Evolutionary conservation across 2,797 vertebrate genomes (phyloP).

Genomic region (Odontamblyopus lacepedii): DNA sequence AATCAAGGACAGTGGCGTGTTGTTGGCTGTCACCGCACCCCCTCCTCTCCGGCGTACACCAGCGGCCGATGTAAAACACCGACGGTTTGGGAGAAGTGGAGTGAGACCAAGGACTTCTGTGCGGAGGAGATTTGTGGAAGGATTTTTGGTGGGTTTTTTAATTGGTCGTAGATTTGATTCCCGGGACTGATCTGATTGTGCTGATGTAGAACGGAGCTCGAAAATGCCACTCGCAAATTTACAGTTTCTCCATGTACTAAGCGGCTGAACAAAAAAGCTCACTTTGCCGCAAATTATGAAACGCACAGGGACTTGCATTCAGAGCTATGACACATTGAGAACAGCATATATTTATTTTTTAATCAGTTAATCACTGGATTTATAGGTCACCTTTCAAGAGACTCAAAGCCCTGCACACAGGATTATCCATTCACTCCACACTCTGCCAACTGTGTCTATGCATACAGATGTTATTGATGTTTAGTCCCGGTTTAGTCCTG

Average conservation of each 20-base stretch:
- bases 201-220: slow-evolving; percentile 11
- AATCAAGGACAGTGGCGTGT: slow-evolving; percentile 23
- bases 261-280: background rate
- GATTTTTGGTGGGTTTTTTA: slow-evolving; percentile 10
- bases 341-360: too few relatives aligned
- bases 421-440: too few relatives aligned
- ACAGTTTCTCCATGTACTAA: background rate
- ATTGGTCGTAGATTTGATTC: slow-evolving; percentile 20
- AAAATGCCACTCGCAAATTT: background rate
- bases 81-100: background rate
- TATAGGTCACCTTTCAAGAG: too few relatives aligned
- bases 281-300: too few relatives aligned
- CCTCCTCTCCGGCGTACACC: slow-evolving; percentile 14
- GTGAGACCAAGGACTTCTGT: background rate
- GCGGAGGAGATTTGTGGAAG: background rate
- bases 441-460: too few relatives aligned
- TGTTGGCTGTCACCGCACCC: slow-evolving; percentile 29
- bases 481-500: too few relatives aligned
- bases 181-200: slow-evolving; percentile 21
- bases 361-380: too few relatives aligned
- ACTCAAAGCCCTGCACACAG: too few relatives aligned
- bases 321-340: background rate
- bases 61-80: slow-evolving; percentile 16
- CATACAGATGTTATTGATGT: too few relatives aligned
- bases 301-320: background rate